Evolutionary conservation across 2,888 invertebrate genomes (phyloP).

Genomic region (Dryocosmus kuriphilus): DNA sequence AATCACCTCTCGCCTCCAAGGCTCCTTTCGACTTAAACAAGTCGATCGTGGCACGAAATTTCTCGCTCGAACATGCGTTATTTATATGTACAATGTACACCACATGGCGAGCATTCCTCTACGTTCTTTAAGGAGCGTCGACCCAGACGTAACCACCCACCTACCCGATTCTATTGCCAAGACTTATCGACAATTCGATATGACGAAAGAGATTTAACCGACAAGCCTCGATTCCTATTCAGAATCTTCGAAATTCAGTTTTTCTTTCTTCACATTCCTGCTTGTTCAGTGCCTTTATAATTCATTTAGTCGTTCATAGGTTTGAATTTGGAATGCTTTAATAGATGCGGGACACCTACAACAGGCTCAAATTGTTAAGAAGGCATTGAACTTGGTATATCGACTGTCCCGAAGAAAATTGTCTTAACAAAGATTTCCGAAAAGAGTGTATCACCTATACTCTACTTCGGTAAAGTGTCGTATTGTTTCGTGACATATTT

Average conservation of each 20-base stretch:
- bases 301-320: no score
- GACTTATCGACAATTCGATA: slow-evolving; percentile 25
- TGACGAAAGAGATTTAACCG: slow-evolving; percentile 29
- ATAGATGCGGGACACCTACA: no score
- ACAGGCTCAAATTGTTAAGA: no score
- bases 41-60: slow-evolving; percentile 21
- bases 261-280: neutral
- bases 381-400: no score
- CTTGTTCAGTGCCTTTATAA: neutral
- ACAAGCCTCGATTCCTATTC: slow-evolving; percentile 23
- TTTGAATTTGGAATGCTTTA: no score
- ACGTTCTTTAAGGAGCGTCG: slow-evolving; percentile 40
- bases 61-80: slow-evolving; percentile 30
- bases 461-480: no score
- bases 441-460: no score
- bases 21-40: neutral
- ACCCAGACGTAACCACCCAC: slow-evolving; percentile 41
- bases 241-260: slow-evolving; percentile 4
- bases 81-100: slow-evolving; percentile 32
- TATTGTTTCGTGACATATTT: no score
- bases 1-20: slow-evolving; percentile 9
- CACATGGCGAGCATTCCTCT: slow-evolving; percentile 39
- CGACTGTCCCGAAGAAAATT: no score
- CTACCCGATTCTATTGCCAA: slow-evolving; percentile 35
- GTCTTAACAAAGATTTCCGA: no score